These are phyloP conservation scores for Lepisosteus osseus DNA, from an alignment of 2,113 vertebrate species.

Conservation along the genomic window DNA sequence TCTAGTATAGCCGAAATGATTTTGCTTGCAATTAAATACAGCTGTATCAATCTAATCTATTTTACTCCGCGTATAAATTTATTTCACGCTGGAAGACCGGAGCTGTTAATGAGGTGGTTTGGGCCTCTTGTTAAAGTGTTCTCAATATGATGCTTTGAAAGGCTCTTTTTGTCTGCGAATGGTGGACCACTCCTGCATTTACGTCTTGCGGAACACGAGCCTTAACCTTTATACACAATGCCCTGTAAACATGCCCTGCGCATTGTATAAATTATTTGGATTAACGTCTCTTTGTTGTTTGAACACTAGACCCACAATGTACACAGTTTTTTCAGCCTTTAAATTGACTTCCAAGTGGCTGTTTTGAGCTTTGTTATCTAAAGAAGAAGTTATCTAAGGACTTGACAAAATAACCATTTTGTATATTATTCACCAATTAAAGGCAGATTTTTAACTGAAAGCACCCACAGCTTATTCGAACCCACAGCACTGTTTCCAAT, in stretches of 20 bases:
- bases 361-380: conserved; percentile 19
- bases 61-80: too few species aligned
- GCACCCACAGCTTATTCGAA: too few species aligned
- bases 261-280: conserved; percentile 67
- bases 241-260: conserved; percentile 63
- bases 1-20: too few species aligned
- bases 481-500: too few species aligned
- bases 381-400: neutral
- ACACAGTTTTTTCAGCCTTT: conserved; percentile 39
- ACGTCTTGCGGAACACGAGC: conserved; percentile 31
- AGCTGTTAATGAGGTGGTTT: too few species aligned
- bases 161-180: conserved; percentile 33
- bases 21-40: too few species aligned
- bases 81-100: too few species aligned
- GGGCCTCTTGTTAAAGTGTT: conserved; percentile 4
- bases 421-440: conserved; percentile 7
- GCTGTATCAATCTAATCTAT: too few species aligned
- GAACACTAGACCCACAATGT: conserved; percentile 50
- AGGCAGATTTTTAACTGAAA: too few species aligned
- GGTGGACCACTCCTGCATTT: conserved; percentile 36
- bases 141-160: conserved; percentile 22
- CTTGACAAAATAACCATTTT: neutral
- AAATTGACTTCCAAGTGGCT: conserved; percentile 2
- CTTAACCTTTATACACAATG: conserved; percentile 51
- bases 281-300: conserved; percentile 59